Evolutionary conservation across 2,888 invertebrate species (phyloP).

Genomic region (Uloborus plumipes): DNA sequence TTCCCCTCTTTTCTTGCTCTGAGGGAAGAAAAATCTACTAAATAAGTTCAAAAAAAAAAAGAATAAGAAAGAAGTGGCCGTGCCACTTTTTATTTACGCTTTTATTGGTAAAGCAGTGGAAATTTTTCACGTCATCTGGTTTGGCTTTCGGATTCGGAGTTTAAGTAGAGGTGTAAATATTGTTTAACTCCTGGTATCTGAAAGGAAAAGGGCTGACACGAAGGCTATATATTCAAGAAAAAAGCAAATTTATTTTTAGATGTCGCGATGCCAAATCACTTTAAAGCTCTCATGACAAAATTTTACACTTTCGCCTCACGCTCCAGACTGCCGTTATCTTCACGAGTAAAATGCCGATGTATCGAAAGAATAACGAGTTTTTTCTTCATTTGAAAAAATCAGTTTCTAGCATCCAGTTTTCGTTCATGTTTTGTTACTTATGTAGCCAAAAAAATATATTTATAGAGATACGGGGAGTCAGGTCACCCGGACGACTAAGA

Average conservation of each 20-base stretch:
- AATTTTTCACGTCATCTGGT: conserved; percentile 46
- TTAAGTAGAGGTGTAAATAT: conserved; percentile 58
- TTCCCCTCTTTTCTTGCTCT: conserved; percentile 12
- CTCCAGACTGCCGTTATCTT: no score
- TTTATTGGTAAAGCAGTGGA: conserved; percentile 19
- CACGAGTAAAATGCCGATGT: no score
- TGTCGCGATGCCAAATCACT: conserved; percentile 15
- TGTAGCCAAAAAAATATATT: no score
- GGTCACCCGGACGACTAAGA: no score
- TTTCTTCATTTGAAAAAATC: no score
- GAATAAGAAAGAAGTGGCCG: conserved; percentile 36
- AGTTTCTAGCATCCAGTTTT: no score
- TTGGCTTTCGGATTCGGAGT: conserved; percentile 20
- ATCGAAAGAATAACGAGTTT: no score
- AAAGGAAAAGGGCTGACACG: conserved; percentile 24
- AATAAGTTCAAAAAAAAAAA: conserved; percentile 22
- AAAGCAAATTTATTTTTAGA: conserved; percentile 50
- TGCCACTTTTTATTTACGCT: conserved; percentile 26
- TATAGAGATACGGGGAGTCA: no score
- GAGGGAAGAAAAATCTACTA: conserved; percentile 20
- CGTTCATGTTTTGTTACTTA: no score
- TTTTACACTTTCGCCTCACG: conserved; percentile 26
- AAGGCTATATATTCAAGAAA: conserved; percentile 40
- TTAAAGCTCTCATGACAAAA: conserved; percentile 18
- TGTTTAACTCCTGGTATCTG: conserved; percentile 32